Evolutionary conservation across 2,888 invertebrate genomes (phyloP), one percentile per base, ranked within the genome.

Genomic region (Gymnoscelis rufifasciata): DNA sequence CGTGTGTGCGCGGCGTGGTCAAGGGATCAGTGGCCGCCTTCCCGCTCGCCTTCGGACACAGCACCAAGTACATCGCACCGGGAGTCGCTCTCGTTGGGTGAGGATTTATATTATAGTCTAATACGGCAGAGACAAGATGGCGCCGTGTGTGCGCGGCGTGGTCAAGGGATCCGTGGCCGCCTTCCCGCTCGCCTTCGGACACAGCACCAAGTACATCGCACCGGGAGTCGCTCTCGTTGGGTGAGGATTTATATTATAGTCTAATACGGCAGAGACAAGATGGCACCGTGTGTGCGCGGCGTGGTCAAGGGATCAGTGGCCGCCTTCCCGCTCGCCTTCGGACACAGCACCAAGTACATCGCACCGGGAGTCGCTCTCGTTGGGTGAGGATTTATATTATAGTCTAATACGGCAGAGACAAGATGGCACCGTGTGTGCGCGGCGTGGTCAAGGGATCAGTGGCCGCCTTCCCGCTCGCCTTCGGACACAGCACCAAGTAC

Each of bases 151-250:
- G 5, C 64, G 82, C 2, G 77, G 75, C 6, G 86, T 94, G 1
- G 90, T 78, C 19, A 78, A 90, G 14, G 83, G 81, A 2, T 94
- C 93, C 8, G 89, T 97, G 28, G 98, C 97, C 8, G 92, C 92
- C 15, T 99, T 98, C 83, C 99, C 99, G 0, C 88, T 99, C 6
- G 96, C 94, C 23, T 95, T 98, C 64, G 94, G 96, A 0, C 98
- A 98, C 75, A 93, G 97, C 33, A 92, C 94, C 0, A 91, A 93
- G 61, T 99, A 99, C 73, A 92, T 95, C 0, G 90, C 90, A n/a
- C 90, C 91, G 3, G 92, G 96, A 3, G 93, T 94, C 4, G 97
- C 92, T 8, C 88, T 99, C 1, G 90, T 98, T 37, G 98, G 98
- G 97, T 96, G 78, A 82, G 78, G 62, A 36, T 3, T 24, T 23